Conservation (phyloP, 2,797 vertebrate species). For the Pogonophryne albipinna region DNA sequence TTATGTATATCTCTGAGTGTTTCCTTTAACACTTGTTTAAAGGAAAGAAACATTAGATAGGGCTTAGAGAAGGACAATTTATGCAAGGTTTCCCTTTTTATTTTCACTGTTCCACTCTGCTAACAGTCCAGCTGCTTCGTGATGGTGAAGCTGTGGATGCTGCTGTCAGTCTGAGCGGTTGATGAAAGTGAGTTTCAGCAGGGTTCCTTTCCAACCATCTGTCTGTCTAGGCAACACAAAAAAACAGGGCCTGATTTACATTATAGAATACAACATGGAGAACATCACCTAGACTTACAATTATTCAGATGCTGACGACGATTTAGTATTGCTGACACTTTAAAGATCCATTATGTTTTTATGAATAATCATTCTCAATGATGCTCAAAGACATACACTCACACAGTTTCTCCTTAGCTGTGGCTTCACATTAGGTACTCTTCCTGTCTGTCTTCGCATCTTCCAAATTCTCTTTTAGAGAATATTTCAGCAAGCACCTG, state of each 20-base stretch:
- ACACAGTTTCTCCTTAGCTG: not conserved
- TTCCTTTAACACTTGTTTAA: not conserved
- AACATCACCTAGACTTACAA: not conserved
- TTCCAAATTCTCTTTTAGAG: not conserved
- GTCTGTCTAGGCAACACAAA: slow-evolving; percentile 7
- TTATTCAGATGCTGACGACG: not conserved
- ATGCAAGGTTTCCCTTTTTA: not conserved
- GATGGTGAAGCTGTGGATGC: slow-evolving; percentile 28
- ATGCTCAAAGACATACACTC: not conserved
- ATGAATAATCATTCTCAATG: not conserved
- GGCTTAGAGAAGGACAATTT: not conserved
- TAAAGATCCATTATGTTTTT: slow-evolving; percentile 12
- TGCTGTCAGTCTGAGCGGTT: slow-evolving; percentile 27
- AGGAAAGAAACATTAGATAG: not conserved
- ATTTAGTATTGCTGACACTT: slow-evolving; percentile 1
- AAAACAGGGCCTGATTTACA: slow-evolving; percentile 14
- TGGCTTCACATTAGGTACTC: not conserved
- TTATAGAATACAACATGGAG: not conserved
- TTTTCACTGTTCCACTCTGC: not conserved
- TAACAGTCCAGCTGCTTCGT: slow-evolving; percentile 16
- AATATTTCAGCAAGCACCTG: slow-evolving; percentile 7
- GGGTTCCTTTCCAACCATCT: slow-evolving; percentile 54
- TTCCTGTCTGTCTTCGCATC: not conserved
- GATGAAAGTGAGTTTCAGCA: slow-evolving; percentile 38
- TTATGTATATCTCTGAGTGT: not conserved